Evolutionary conservation across 2,888 invertebrate species (phyloP), one percentile per base, ranked within the genome.

Genomic region (Taphrorychus bicolor): DNA sequence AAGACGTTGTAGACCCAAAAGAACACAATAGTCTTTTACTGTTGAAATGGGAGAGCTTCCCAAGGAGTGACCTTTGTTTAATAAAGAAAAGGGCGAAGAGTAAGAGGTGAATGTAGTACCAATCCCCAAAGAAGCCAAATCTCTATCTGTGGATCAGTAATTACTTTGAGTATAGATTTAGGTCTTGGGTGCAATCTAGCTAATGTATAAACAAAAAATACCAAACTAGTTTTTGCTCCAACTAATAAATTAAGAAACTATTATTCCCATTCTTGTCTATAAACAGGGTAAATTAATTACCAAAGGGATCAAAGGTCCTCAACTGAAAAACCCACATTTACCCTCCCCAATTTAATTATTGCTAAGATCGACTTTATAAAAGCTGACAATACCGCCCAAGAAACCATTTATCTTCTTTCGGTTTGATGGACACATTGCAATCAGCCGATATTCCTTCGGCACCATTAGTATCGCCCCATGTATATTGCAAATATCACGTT

Each of bases 201-300:
- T n/a, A n/a, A n/a, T n/a, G n/a, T n/a, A n/a, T n/a, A n/a, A n/a
- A n/a, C n/a, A n/a, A n/a, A n/a, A n/a, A n/a, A n/a, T n/a, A n/a
- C n/a, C n/a, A n/a, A n/a, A n/a, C n/a, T n/a, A n/a, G n/a, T n/a
- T n/a, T n/a, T n/a, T n/a, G n/a, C n/a, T n/a, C n/a, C n/a, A n/a
- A n/a, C 32, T 11, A 32, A 32, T 32, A 32, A 9, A 32, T 32
- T 11, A 40, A 11, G 11, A 32, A 32, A 32, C 32, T 3, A 32
- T 32, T 32, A 32, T 32, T 11, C 32, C 32, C 11, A 9, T 7
- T 32, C 32, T 32, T 32, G 32, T 32, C 32, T 11, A 32, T 32
- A 32, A 11, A 32, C 32, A 32, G 32, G 9, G 32, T 7, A 56
- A 62, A 62, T 62, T 62, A 62, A 62, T 62, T 62, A 24, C 32